Evolutionary conservation across 2,888 invertebrate species (phyloP), one percentile per base, ranked within the genome.

Genomic region (Girardia tigrina): DNA sequence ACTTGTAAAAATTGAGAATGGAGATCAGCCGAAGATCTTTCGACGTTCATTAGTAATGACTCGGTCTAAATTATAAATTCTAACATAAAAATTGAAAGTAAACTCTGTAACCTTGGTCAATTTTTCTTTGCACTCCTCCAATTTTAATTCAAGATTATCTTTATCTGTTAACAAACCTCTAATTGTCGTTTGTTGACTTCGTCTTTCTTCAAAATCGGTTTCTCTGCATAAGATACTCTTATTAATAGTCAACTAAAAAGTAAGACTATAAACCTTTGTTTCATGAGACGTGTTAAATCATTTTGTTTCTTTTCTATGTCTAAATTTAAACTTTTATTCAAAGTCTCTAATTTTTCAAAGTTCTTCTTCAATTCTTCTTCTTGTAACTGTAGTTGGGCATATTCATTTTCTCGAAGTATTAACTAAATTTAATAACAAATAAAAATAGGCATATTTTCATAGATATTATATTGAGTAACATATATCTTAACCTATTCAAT

Each of bases 1-100:
- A 72, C 72, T 28, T 70, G 70, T 28, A 26, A 72, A 20, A 29
- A 12, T 70, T 70, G 42, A 14, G 42, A 29, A 70, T 74, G 74
- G 23, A 74, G 74, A n/a, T 74, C 74, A 1, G 74, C 74, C 23
- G 23, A 28, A 14, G 74, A 74, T 26, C 74, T 29, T 42, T 74
- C 74, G 12, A 74, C 73, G 73, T 74, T 74, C 28, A 42, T 28
- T 26, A 74, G 27, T 23, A 70, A 20, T 4, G 74, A 29, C 27
- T 74, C 28, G n/a, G 73, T 29, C 71, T 71, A n/a, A 71, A 56
- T 8, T 8, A 12, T 16, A 36, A 12, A 12, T 36, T 36, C n/a
- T n/a, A n/a, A n/a, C n/a, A n/a, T n/a, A n/a, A n/a, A n/a, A n/a
- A 36, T 36, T 36, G 36, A 36, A 36, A 36, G 16, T n/a, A n/a